Base-by-base conservation (phyloP, 1,140 invertebrate species). In the Ditylenchus dipsaci region DNA sequence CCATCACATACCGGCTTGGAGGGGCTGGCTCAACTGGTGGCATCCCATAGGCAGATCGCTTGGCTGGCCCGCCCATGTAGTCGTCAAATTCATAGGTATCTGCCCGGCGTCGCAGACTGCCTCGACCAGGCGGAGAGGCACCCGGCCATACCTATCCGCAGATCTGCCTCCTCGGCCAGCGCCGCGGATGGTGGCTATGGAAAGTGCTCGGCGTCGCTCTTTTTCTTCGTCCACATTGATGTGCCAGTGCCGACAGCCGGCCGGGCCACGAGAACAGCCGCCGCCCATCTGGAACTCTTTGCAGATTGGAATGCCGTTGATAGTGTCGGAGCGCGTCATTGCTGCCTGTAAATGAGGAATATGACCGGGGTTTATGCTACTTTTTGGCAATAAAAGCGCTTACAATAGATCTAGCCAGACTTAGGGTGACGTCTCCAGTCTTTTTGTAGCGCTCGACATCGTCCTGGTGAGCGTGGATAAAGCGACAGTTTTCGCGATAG, bases 301-400 rank as follows among this genome's bases (percentile, higher is more conserved):
- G 76, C 78, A 79, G 43, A 79, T 63, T 27, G 78, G 78, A 69
- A 79, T 81, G 7, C 79, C 79, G 68, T 78, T 78, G 53, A 79
- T 81, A 1, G 65, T 78, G 56, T 79, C 78, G 23, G 65, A 63
- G 27, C 74, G 63, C 29, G 74, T 69, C 53, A 79, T 71, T 43
- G 78, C 78, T 33, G 61, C 29, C 29, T 33, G 19, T 26, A 60
- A 60, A 60, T 26, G 19, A 60, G 33, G 33, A 5, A 5, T 38
- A 38, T 38, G 33, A 38, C 11, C n/a, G n/a, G n/a, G n/a, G 33
- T 5, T 5, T 38, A 38, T 11, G 33, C 33, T 38, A 11, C 33
- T 38, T 38, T 38, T 38, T 38, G 33, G 33, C 1, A 60, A 60
- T 29, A 60, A 33, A 60, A 33, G 8, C 17, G 38, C 58, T 33